Conservation (phyloP, 30 jellyfish, hydroid and myxozoan genomes). For the Pelagia noctiluca region DNA sequence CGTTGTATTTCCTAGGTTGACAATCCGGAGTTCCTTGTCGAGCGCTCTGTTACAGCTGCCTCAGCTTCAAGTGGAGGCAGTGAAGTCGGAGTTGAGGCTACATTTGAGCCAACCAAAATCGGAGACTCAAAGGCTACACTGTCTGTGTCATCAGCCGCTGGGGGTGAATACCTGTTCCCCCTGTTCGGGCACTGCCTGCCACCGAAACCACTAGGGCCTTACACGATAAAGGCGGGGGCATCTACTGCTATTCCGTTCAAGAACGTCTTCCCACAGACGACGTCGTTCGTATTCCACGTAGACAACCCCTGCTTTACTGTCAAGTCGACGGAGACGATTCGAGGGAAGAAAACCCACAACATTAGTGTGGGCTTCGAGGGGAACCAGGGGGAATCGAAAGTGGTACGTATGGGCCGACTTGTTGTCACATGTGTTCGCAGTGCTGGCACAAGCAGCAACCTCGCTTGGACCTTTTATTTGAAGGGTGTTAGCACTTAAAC, state of each 20-base stretch:
- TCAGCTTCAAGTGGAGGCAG: conserved; percentile 97
- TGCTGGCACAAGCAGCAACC: conserved; percentile 74
- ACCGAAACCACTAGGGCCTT: conserved; percentile 98
- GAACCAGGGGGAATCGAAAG: conserved; percentile 91
- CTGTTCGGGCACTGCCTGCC: conserved; percentile 90
- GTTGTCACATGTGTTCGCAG: conserved; percentile 87
- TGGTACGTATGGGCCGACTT: conserved; percentile 90
- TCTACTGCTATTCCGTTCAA: conserved; percentile 89
- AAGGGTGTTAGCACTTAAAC: conserved; percentile 70
- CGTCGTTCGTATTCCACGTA: conserved; percentile 83
- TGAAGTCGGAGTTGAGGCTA: conserved; percentile 95
- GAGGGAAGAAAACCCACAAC: conserved; percentile 92
- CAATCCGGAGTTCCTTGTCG: conserved; percentile 85
- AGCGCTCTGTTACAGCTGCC: conserved; percentile 93
- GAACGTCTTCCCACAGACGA: conserved; percentile 90
- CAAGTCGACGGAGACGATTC: conserved; percentile 86
- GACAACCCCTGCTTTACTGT: conserved; percentile 90
- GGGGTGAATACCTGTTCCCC: conserved; percentile 97
- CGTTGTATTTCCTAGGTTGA: conserved; percentile 65
- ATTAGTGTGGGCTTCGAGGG: conserved; percentile 93
- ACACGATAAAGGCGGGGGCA: conserved; percentile 91
- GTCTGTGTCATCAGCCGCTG: conserved; percentile 77
- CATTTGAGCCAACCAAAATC: conserved; percentile 91
- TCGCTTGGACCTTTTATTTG: conserved; percentile 91
- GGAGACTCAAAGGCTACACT: conserved; percentile 76